These are phyloP conservation scores for Festucalex cinctus DNA, from an alignment of 2,113 vertebrate species.

Conservation along the genomic window DNA sequence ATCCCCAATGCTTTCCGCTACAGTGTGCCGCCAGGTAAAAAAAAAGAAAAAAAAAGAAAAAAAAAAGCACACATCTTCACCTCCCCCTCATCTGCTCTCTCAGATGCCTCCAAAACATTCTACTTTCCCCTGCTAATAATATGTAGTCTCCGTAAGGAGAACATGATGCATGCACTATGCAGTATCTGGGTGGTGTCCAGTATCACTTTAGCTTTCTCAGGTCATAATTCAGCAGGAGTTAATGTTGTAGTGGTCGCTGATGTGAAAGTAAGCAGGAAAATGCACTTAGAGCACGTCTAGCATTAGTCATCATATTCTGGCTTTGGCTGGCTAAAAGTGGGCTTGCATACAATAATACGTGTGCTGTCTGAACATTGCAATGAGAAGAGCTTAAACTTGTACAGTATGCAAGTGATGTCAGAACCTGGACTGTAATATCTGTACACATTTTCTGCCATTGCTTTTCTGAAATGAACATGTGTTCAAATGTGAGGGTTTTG, in stretches of 20 bases:
- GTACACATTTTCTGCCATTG: no score
- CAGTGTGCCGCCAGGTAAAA: conserved; percentile 87
- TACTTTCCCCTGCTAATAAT: conserved; percentile 17
- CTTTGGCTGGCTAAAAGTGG: not conserved
- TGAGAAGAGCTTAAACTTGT: not conserved
- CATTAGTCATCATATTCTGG: not conserved
- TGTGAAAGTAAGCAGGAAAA: not conserved
- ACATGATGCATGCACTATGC: no score
- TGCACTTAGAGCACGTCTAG: not conserved
- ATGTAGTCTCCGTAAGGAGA: not conserved
- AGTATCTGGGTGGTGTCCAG: no score
- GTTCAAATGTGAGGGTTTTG: no score
- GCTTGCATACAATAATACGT: not conserved
- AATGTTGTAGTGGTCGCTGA: not conserved
- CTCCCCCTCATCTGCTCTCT: conserved; percentile 9
- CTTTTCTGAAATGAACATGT: no score
- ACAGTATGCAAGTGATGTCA: not conserved
- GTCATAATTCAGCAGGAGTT: no score
- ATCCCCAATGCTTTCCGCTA: conserved; percentile 71
- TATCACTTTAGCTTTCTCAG: no score
- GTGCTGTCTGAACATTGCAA: not conserved
- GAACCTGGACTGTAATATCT: no score
- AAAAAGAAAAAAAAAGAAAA: no score
- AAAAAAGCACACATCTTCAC: conserved; percentile 44
- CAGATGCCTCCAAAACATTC: conserved; percentile 1